These are phyloP conservation scores for Cepaea hortensis DNA, from an alignment of 2,888 invertebrate genomes.

Conservation along the genomic window DNA sequence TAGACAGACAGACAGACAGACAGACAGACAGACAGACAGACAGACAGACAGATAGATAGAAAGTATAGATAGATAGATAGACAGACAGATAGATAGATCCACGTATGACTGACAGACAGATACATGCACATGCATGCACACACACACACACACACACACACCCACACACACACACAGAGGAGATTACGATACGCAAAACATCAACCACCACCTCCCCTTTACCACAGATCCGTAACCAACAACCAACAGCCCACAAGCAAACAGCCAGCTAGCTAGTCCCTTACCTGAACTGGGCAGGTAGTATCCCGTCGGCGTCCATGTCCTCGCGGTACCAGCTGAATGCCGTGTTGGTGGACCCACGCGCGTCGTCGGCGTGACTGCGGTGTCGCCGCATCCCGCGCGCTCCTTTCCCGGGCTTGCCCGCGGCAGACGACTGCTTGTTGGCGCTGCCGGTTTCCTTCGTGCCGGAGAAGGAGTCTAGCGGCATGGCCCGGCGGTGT, in stretches of 20 bases:
- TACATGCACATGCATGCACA: too few relatives aligned
- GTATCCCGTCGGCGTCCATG: slow-evolving; percentile 58
- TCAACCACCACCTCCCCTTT: not conserved
- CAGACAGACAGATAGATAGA: too few relatives aligned
- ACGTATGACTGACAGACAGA: too few relatives aligned
- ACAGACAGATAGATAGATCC: too few relatives aligned
- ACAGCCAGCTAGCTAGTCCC: not conserved
- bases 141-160: too few relatives aligned
- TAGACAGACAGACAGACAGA: too few relatives aligned
- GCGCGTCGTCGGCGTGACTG: slow-evolving; percentile 53
- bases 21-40: too few relatives aligned
- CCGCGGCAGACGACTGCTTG: slow-evolving; percentile 5
- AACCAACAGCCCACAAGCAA: not conserved
- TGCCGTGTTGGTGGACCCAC: slow-evolving; percentile 43
- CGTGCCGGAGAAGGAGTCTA: slow-evolving; percentile 16
- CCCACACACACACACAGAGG: too few relatives aligned
- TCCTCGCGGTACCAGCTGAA: slow-evolving; percentile 60
- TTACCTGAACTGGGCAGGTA: slow-evolving; percentile 60
- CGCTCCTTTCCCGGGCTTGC: slow-evolving; percentile 47
- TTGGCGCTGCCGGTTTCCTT: not conserved
- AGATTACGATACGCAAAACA: too few relatives aligned
- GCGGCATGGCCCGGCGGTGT: slow-evolving; percentile 1
- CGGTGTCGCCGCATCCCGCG: slow-evolving; percentile 57
- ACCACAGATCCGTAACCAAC: not conserved
- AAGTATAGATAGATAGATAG: too few relatives aligned